phyloP scores from a whole-genome alignment of 2,797 vertebrate genomes.

The Rhyacichthys aspro region DNA sequence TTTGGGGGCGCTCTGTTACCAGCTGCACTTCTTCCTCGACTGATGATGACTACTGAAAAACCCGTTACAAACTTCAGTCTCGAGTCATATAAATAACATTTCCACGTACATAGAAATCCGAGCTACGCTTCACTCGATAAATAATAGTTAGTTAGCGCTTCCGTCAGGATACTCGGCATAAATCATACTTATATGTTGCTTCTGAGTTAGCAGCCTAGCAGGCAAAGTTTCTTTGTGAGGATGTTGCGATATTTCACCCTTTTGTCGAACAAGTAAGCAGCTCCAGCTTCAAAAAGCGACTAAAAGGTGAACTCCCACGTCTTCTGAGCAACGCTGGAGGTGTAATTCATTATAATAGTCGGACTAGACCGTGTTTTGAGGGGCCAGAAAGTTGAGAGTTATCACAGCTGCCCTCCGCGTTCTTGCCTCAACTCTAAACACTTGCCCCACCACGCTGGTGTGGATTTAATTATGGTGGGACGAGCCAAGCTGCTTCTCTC shows the following conservation, averaged over 20 bases:
- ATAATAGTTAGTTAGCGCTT: conserved; percentile 2
- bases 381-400: conserved; percentile 35
- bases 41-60: conserved; percentile 46
- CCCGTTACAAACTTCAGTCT: conserved; percentile 46
- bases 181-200: conserved; percentile 45
- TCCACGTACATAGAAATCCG: background rate
- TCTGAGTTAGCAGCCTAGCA: conserved; percentile 75
- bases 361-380: conserved; percentile 20
- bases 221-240: conserved; percentile 80
- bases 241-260: conserved; percentile 64
- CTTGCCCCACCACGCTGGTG: conserved; percentile 66
- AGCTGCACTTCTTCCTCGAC: conserved; percentile 58
- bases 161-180: conserved; percentile 7
- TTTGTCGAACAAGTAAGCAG: conserved; percentile 69
- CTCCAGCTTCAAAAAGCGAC: conserved; percentile 49
- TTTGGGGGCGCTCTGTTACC: conserved; percentile 50
- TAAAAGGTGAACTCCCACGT: conserved; percentile 38
- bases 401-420: conserved; percentile 11
- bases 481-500: background rate
- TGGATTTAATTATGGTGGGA: conserved; percentile 70
- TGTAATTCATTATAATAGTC: conserved; percentile 40
- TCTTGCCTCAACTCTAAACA: conserved; percentile 57
- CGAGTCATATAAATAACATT: conserved; percentile 19
- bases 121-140: conserved; percentile 13
- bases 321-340: conserved; percentile 27